These are phyloP conservation scores for Troides helena DNA, from an alignment of 2,888 invertebrate genomes.

Conservation along the genomic window DNA sequence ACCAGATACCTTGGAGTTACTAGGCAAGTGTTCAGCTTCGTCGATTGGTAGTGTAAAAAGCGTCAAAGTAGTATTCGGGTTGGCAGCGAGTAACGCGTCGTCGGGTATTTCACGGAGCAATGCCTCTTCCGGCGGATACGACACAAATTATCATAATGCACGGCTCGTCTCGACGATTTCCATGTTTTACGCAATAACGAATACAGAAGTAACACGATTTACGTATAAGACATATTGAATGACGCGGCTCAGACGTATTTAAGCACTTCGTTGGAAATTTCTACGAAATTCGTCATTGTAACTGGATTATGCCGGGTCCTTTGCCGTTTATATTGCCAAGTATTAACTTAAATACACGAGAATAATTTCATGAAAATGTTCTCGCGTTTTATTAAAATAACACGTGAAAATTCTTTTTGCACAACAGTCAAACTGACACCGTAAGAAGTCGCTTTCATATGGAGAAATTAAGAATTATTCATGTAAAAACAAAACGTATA, in stretches of 20 bases:
- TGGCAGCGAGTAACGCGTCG: constrained; percentile 37
- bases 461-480: too few species aligned
- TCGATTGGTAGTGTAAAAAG: neutral
- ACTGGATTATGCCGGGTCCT: constrained; percentile 19
- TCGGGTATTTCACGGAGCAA: constrained; percentile 36
- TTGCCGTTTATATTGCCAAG: constrained; percentile 9
- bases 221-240: constrained; percentile 41
- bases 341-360: constrained; percentile 7
- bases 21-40: too few species aligned
- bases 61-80: constrained; percentile 33
- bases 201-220: constrained; percentile 42
- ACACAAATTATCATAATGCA: constrained; percentile 52
- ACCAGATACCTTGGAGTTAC: too few species aligned
- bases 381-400: neutral
- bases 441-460: neutral
- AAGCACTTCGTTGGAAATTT: constrained; percentile 25
- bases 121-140: constrained; percentile 38
- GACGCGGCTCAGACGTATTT: constrained; percentile 24
- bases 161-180: constrained; percentile 42
- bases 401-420: neutral
- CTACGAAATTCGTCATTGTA: constrained; percentile 15
- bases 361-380: constrained; percentile 2
- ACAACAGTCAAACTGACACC: neutral
- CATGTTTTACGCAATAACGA: constrained; percentile 41
- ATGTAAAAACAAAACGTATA: neutral